phyloP scores from a whole-genome alignment of 2,888 invertebrate genomes.

The Allolobophora icterica region DNA sequence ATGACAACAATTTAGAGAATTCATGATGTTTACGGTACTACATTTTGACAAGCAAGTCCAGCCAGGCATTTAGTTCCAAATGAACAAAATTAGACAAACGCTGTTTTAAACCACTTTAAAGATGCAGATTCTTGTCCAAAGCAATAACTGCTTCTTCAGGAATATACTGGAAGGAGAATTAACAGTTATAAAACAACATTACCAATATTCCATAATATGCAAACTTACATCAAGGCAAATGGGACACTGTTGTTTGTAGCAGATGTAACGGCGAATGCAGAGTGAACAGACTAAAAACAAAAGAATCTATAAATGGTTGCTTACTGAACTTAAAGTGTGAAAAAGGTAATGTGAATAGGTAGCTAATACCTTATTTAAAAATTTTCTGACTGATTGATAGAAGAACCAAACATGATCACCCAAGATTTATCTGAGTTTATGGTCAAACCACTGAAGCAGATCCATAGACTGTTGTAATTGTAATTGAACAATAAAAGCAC shows the following conservation, averaged over 20 bases:
- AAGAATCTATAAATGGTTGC: background rate
- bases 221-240: constrained; percentile 63
- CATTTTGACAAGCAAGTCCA: too few species aligned
- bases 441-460: background rate
- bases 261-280: constrained; percentile 69
- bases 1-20: background rate
- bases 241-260: constrained; percentile 68
- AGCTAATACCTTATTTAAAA: background rate
- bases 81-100: too few species aligned
- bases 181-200: background rate
- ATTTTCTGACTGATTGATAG: background rate
- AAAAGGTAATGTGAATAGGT: background rate
- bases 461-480: background rate
- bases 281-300: constrained; percentile 67
- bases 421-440: background rate
- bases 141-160: background rate
- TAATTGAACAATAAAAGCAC: too few species aligned
- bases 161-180: background rate
- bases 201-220: background rate
- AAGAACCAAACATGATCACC: background rate
- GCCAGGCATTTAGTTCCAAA: too few species aligned
- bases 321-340: background rate
- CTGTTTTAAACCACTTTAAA: too few species aligned
- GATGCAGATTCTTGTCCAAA: background rate
- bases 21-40: too few species aligned